phyloP scores from a whole-genome alignment of 2,797 vertebrate genomes.

The Mallotus villosus region DNA sequence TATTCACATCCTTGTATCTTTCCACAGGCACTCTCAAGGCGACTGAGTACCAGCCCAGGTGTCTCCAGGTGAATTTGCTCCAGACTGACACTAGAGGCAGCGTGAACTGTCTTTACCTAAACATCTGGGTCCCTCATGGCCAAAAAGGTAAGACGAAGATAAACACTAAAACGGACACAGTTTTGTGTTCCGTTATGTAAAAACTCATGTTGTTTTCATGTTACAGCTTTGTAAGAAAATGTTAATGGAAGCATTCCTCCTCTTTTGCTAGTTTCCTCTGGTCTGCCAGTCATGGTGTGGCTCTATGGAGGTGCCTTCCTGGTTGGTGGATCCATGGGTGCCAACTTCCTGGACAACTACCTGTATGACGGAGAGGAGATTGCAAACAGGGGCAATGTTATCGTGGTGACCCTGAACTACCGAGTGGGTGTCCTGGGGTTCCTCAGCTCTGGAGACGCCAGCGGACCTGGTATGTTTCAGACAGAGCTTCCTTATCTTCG shows the following conservation, averaged over 20 bases:
- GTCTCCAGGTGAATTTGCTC: constrained; percentile 78
- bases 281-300: constrained; percentile 90
- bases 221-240: too few species aligned
- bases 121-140: constrained; percentile 91
- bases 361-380: constrained; percentile 88
- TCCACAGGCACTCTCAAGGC: constrained; percentile 78
- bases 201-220: not conserved
- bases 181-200: not conserved
- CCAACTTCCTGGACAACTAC: constrained; percentile 84
- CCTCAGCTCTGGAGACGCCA: constrained; percentile 87
- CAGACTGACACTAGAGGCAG: constrained; percentile 72
- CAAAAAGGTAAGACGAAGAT: constrained; percentile 49
- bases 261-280: constrained; percentile 76
- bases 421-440: constrained; percentile 89
- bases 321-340: constrained; percentile 76
- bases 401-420: constrained; percentile 91
- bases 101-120: constrained; percentile 93
- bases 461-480: constrained; percentile 77
- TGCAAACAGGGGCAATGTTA: constrained; percentile 85
- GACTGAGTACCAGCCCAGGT: constrained; percentile 70
- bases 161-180: not conserved
- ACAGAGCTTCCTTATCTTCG: not conserved
- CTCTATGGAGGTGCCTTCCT: constrained; percentile 87
- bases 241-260: not conserved
- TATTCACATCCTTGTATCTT: not conserved